Evolutionary conservation across 30 jellyfish, hydroid and myxozoan genomes (phyloP).

Genomic region (Aurelia aurita complex sp. Pacific): DNA sequence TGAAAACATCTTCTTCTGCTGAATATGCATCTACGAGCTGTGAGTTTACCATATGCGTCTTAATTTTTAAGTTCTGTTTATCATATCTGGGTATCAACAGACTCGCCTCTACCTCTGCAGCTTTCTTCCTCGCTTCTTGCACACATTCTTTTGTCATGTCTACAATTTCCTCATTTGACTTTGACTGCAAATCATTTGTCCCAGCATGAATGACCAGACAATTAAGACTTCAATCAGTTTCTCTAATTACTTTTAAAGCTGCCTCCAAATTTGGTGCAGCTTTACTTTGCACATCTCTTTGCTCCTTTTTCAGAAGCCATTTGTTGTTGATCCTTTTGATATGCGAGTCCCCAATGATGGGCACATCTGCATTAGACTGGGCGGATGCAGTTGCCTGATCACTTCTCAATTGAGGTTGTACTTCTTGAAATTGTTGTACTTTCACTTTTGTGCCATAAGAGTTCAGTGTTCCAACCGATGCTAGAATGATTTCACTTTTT

Average conservation of each 20-base stretch:
- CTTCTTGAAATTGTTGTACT: neutral
- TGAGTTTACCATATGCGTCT: constrained; percentile 1
- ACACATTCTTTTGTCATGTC: neutral
- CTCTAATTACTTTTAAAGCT: constrained; percentile 1
- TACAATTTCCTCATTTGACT: neutral
- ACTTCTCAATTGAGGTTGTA: neutral
- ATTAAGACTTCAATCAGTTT: neutral
- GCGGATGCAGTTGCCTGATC: neutral
- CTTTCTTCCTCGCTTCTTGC: neutral
- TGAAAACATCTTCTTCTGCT: constrained; percentile 3
- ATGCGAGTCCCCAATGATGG: too few species aligned
- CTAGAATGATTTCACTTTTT: too few species aligned
- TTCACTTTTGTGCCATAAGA: neutral
- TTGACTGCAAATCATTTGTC: constrained; percentile 6
- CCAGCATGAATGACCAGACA: constrained; percentile 3
- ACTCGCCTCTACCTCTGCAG: neutral
- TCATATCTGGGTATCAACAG: constrained; percentile 10
- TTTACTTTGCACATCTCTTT: neutral
- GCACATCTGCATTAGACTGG: neutral
- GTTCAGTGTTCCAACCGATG: neutral
- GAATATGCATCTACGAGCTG: neutral
- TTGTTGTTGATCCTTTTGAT: too few species aligned
- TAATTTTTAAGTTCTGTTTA: constrained; percentile 1
- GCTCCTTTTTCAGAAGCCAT: neutral
- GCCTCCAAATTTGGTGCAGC: constrained; percentile 1